Evolutionary conservation across 2,797 vertebrate species (phyloP).

Genomic region (Chlorospingus semifuscus): DNA sequence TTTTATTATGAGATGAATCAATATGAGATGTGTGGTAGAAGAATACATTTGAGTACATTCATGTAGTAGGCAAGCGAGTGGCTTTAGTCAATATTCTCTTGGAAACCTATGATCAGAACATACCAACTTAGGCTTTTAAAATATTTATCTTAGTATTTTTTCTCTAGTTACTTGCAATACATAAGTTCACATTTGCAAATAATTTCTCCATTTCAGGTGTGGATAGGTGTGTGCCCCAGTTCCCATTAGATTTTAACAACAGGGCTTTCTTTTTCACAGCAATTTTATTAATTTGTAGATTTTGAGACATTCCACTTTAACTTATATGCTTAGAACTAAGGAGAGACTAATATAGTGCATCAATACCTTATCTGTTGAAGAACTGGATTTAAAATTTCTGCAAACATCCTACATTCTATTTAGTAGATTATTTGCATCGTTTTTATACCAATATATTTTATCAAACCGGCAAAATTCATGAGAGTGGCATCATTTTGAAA

Average conservation of each 20-base stretch:
- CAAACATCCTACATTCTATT: not conserved
- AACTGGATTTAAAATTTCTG: not conserved
- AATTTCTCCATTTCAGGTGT: not conserved
- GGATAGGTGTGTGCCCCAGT: not conserved
- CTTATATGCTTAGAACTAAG: not conserved
- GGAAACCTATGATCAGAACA: not conserved
- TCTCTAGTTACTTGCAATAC: not conserved
- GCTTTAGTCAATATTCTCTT: not conserved
- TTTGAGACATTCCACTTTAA: not conserved
- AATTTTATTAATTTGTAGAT: not conserved
- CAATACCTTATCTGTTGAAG: not conserved
- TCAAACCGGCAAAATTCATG: not conserved
- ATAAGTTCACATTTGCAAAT: not conserved
- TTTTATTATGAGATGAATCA: not conserved
- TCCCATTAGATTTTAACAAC: not conserved
- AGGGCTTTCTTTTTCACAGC: not conserved
- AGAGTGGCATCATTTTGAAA: not conserved
- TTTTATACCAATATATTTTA: not conserved
- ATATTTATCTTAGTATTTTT: not conserved
- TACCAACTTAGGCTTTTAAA: not conserved
- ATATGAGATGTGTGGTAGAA: not conserved
- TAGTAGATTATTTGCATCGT: not conserved
- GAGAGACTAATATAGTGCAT: not conserved
- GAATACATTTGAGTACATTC: not conserved
- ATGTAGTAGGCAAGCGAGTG: not conserved